These are phyloP conservation scores for Lanius ludovicianus DNA, from an alignment of 2,113 vertebrate species.

Conservation along the genomic window DNA sequence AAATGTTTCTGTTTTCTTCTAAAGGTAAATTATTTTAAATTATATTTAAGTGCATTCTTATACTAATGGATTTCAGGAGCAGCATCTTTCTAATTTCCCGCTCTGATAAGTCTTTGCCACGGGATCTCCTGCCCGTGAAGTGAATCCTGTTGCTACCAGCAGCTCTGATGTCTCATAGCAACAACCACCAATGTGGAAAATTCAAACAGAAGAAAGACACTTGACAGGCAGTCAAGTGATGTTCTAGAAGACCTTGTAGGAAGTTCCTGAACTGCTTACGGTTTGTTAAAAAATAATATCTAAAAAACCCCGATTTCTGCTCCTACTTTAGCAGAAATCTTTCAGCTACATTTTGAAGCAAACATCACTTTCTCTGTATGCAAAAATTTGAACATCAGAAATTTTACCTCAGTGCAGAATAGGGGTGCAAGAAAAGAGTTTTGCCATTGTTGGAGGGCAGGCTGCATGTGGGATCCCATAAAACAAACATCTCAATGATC, in stretches of 20 bases:
- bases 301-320: neutral
- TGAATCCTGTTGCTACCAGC: conserved; percentile 5
- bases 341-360: neutral
- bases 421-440: neutral
- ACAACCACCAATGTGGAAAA: neutral
- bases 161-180: neutral
- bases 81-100: conserved; percentile 57
- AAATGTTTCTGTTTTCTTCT: neutral
- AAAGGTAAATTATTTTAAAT: conserved; percentile 12
- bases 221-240: neutral
- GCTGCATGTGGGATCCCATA: neutral
- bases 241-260: neutral
- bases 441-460: neutral
- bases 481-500: neutral
- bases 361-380: neutral
- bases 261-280: neutral
- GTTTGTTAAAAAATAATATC: neutral
- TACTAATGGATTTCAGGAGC: conserved; percentile 25
- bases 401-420: neutral
- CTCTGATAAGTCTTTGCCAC: conserved; percentile 46
- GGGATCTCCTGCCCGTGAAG: conserved; percentile 58
- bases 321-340: neutral
- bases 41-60: conserved; percentile 19
- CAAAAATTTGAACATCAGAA: neutral
- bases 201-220: neutral